Evolutionary conservation across 2,797 vertebrate genomes (phyloP).

Genomic region (Rachycentron canadum): DNA sequence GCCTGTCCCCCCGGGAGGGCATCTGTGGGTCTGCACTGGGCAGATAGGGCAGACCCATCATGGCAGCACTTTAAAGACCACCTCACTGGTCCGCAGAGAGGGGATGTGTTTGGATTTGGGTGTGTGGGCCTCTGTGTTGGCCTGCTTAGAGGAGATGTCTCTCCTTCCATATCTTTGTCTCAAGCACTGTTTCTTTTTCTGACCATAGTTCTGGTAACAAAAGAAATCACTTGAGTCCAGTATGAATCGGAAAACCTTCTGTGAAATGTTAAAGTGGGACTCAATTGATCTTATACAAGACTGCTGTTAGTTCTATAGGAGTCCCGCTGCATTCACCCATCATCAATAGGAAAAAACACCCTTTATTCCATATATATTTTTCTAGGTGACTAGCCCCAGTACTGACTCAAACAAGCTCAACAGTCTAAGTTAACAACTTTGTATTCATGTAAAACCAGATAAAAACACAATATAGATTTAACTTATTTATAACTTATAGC

Average conservation of each 20-base stretch:
- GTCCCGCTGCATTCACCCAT: background rate
- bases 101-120: conserved; percentile 67
- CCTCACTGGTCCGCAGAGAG: conserved; percentile 75
- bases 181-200: conserved; percentile 22
- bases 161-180: conserved; percentile 64
- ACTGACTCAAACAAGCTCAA: background rate
- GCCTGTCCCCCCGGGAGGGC: conserved; percentile 82
- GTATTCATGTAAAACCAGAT: background rate
- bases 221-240: conserved; percentile 35
- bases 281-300: background rate
- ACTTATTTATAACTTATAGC: no score
- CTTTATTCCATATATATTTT: background rate
- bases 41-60: conserved; percentile 82
- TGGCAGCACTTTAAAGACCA: conserved; percentile 84
- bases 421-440: background rate
- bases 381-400: background rate
- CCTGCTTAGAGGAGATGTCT: conserved; percentile 52
- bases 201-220: conserved; percentile 41
- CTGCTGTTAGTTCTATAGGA: background rate
- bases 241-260: conserved; percentile 24
- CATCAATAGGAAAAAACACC: background rate
- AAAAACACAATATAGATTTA: background rate
- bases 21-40: conserved; percentile 81
- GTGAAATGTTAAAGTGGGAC: background rate
- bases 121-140: conserved; percentile 50